Evolutionary conservation across 1,140 invertebrate species (phyloP).

Genomic region (Octopus sinensis): DNA sequence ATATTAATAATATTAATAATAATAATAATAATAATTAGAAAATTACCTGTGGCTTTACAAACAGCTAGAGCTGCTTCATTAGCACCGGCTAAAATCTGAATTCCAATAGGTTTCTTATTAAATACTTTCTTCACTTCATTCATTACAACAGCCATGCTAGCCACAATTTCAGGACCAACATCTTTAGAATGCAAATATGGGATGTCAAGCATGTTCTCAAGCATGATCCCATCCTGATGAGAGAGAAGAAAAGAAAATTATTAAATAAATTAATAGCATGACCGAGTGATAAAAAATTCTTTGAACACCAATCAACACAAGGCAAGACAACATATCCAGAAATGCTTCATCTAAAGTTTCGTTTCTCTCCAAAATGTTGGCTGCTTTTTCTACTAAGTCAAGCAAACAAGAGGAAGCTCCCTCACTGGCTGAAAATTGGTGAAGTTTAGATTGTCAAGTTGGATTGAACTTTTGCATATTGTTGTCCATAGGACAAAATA

Average conservation of each 20-base stretch:
- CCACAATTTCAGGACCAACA: slow-evolving; percentile 69
- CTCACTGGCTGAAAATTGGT: no score
- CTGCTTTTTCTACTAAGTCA: no score
- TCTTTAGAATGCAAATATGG: slow-evolving; percentile 68
- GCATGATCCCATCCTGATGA: slow-evolving; percentile 70
- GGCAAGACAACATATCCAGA: no score
- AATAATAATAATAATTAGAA: not conserved
- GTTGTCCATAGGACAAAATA: no score
- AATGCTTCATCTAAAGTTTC: no score
- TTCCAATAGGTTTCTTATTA: slow-evolving; percentile 49
- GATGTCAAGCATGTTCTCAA: slow-evolving; percentile 86
- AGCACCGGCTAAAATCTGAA: slow-evolving; percentile 80
- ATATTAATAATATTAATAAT: not conserved
- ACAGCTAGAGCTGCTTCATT: slow-evolving; percentile 82
- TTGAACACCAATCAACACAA: no score
- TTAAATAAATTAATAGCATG: no score
- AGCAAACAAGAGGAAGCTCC: no score
- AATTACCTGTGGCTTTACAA: slow-evolving; percentile 86
- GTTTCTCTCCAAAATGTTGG: no score
- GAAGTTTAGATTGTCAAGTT: no score
- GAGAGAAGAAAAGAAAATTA: slow-evolving; percentile 12
- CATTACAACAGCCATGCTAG: slow-evolving; percentile 66
- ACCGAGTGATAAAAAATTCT: no score
- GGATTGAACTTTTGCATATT: no score
- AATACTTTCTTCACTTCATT: slow-evolving; percentile 41